A percentile compares a stretch with the other conserved stretches of the same genome.
Evolutionary conservation across 2,888 invertebrate species (phyloP).

Genomic region (Diplolepis rosae): DNA sequence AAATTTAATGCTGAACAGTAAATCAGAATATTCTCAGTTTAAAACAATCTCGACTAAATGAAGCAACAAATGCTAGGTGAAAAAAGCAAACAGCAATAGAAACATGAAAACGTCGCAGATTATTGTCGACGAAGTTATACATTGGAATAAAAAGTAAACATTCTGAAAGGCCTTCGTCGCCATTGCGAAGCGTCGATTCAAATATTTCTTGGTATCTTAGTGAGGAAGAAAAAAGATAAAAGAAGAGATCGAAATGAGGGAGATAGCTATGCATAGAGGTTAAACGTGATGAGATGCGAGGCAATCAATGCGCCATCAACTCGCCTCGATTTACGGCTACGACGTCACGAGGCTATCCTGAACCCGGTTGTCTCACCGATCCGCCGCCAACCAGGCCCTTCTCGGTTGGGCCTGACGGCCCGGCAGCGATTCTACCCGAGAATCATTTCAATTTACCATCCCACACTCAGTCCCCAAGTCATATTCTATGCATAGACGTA

Average conservation of each 20-base stretch:
- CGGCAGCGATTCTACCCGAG: slow-evolving; percentile 61
- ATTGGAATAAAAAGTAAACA: background rate
- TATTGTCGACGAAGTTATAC: background rate
- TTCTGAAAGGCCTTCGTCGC: background rate
- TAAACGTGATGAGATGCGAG: slow-evolving; percentile 66
- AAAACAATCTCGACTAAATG: background rate
- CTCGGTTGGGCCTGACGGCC: slow-evolving; percentile 52
- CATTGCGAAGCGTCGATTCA: background rate
- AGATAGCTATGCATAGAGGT: slow-evolving; percentile 44
- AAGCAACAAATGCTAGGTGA: background rate
- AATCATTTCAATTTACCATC: slow-evolving; percentile 71
- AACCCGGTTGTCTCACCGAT: slow-evolving; percentile 47
- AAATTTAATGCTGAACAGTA: background rate
- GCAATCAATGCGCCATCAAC: slow-evolving; percentile 72
- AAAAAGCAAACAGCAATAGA: background rate
- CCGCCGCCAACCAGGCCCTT: slow-evolving; percentile 47
- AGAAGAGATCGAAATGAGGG: slow-evolving; percentile 36
- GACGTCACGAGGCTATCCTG: slow-evolving; percentile 61
- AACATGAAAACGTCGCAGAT: background rate
- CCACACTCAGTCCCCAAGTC: slow-evolving; percentile 50
- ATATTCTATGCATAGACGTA: slow-evolving; percentile 52
- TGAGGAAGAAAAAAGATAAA: background rate
- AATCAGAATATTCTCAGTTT: background rate
- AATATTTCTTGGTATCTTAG: background rate
- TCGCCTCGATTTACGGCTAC: slow-evolving; percentile 71